Base-by-base conservation (phyloP, 2,113 vertebrate species). In the Butorides virescens region DNA sequence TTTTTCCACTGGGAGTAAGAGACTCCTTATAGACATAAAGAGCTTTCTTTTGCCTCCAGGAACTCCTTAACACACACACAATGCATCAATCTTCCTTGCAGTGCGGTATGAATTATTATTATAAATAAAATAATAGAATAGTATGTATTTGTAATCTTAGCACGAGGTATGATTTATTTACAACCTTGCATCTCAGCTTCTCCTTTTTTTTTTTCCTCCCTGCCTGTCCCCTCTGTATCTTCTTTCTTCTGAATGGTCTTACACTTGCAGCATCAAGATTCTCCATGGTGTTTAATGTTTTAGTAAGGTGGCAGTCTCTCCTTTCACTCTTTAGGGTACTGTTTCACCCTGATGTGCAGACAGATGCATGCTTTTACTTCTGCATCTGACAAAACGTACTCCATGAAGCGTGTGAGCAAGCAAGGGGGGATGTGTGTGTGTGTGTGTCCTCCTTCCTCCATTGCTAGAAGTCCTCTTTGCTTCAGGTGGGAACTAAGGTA, bases 201-300 rank as follows among this genome's bases (percentile, higher is more conserved):
- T 77, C 67, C 26, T 42, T 61, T 75, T 42, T 32, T 5, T 12
- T 39, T 5, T 23, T 12, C 39, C 39, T 39, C 26, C 62, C 62
- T 71, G 14, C 15, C 66, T 34, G 17, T 93, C 52, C 50, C 12
- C 27, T 75, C 67, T 47, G 42, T 92, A 91, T 95, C 88, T 91
- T 83, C 87, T 96, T 96, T 93, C 91, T 83, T 72, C 73, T 80
- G 79, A 82, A 62, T 8, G 5, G 44, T 75, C 76, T 96, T 75
- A 61, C 8, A 34, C 56, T 76, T 75, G 71, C 56, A 93, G 59
- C 78, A 76, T 67, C 63, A 86, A 78, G 85, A 72, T 87, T 78
- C 83, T 94, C 74, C 26, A 16, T 42, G 53, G 76, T 72, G 75
- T 95, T 97, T 92, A 97, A 97, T 93, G 94, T 97, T 97, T 97